Evolutionary conservation across 1,140 invertebrate genomes (phyloP).

Genomic region (Zaprionus gabonicus): DNA sequence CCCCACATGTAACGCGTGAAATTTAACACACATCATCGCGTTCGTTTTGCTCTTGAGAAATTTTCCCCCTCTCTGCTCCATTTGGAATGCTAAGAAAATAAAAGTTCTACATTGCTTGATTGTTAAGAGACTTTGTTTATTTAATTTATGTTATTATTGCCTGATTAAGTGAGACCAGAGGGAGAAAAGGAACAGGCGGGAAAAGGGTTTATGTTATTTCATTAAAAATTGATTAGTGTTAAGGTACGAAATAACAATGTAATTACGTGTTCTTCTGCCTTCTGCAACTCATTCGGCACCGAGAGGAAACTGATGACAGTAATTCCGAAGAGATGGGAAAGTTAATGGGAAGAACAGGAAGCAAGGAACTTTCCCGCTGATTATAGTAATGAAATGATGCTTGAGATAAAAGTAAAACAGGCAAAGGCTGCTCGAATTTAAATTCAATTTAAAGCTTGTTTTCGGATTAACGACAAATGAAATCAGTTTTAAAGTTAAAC

Average conservation of each 20-base stretch:
- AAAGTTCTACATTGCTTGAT: conserved; percentile 57
- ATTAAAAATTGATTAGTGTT: conserved; percentile 75
- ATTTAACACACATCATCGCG: conserved; percentile 76
- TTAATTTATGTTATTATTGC: conserved; percentile 82
- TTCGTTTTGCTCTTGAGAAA: conserved; percentile 24
- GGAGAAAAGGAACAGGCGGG: background rate
- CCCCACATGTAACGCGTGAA: conserved; percentile 69
- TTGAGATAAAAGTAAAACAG: background rate
- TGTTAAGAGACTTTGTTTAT: conserved; percentile 66
- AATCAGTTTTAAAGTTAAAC: background rate
- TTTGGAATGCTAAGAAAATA: conserved; percentile 63
- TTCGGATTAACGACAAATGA: background rate
- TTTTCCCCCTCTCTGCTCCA: background rate
- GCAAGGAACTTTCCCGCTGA: background rate
- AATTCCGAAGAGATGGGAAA: background rate
- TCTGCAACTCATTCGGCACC: background rate
- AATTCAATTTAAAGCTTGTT: background rate
- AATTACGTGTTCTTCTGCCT: conserved; percentile 35
- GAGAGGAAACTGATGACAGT: conserved; percentile 6
- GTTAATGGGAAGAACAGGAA: background rate
- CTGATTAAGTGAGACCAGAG: conserved; percentile 66
- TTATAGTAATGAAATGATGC: background rate
- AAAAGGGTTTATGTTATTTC: conserved; percentile 60
- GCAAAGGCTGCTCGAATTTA: background rate
- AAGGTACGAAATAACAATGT: conserved; percentile 52